Percentiles rank a stretch among this genome's conserved stretches.
phyloP scores from a whole-genome alignment of 1,140 invertebrate species.

The Centruroides vittatus region DNA sequence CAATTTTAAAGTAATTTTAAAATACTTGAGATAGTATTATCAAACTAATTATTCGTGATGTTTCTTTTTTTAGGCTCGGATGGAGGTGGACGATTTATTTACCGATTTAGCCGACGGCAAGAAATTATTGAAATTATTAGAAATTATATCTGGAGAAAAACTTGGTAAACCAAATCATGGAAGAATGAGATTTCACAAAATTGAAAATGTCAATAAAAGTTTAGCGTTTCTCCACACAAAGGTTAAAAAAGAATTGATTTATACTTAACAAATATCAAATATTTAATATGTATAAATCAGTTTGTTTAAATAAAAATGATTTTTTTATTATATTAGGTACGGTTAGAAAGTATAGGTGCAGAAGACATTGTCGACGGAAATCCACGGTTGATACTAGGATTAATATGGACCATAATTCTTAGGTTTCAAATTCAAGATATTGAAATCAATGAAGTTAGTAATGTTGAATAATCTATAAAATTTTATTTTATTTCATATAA shows the following conservation, averaged over 20 bases:
- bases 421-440: conserved; percentile 83
- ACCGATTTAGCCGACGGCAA: conserved; percentile 89
- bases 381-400: conserved; percentile 77
- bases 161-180: conserved; percentile 93
- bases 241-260: conserved; percentile 38
- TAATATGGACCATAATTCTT: conserved; percentile 98
- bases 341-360: conserved; percentile 94
- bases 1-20: too few species aligned
- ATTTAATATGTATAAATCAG: not conserved
- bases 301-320: not conserved
- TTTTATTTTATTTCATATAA: too few species aligned
- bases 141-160: conserved; percentile 97
- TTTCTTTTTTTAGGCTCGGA: conserved; percentile 22
- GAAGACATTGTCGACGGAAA: conserved; percentile 99
- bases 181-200: conserved; percentile 94
- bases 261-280: not conserved
- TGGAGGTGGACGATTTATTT: conserved; percentile 96
- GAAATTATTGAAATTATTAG: conserved; percentile 87
- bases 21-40: too few species aligned
- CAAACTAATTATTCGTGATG: too few species aligned
- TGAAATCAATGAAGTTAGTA: conserved; percentile 37
- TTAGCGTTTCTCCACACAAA: conserved; percentile 94
- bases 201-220: conserved; percentile 98
- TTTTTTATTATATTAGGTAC: conserved; percentile 45
- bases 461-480: not conserved